These are phyloP conservation scores for Malurus splendens DNA, from an alignment of 2,797 vertebrate species.

Conservation along the genomic window DNA sequence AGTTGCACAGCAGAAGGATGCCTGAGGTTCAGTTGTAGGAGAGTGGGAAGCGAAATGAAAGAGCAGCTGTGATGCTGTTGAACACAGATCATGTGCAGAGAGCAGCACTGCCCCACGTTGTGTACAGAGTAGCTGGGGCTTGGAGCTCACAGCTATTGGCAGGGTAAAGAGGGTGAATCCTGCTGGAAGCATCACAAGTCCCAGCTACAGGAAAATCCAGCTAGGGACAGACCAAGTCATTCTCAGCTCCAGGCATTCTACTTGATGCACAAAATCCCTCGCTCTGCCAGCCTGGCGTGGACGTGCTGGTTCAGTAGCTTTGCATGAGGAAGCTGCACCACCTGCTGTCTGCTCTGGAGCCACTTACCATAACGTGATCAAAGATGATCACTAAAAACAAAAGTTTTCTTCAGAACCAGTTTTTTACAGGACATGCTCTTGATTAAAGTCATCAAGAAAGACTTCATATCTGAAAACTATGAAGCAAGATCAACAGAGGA, in stretches of 20 bases:
- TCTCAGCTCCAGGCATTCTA: neutral
- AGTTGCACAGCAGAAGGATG: neutral
- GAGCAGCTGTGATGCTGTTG: neutral
- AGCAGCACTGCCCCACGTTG: neutral
- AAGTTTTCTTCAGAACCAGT: neutral
- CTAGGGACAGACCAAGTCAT: neutral
- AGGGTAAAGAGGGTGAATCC: neutral
- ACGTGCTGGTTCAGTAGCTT: neutral
- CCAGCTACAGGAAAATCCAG: neutral
- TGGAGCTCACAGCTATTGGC: neutral
- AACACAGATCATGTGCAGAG: neutral
- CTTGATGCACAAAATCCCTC: neutral
- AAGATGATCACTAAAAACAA: neutral
- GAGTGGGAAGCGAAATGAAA: neutral
- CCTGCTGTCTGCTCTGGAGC: slow-evolving; percentile 49
- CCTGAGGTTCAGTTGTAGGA: neutral
- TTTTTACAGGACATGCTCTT: neutral
- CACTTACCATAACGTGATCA: neutral
- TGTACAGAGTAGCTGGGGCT: neutral
- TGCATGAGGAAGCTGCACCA: slow-evolving; percentile 39
- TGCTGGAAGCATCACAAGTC: neutral
- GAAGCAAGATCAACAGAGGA: neutral
- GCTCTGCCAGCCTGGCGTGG: neutral
- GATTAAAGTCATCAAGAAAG: neutral
- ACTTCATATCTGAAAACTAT: neutral